Percentiles rank a stretch among this genome's conserved stretches.
Evolutionary conservation across 1,140 invertebrate genomes (phyloP).

Genomic region (Cyphomyrmex costatus): DNA sequence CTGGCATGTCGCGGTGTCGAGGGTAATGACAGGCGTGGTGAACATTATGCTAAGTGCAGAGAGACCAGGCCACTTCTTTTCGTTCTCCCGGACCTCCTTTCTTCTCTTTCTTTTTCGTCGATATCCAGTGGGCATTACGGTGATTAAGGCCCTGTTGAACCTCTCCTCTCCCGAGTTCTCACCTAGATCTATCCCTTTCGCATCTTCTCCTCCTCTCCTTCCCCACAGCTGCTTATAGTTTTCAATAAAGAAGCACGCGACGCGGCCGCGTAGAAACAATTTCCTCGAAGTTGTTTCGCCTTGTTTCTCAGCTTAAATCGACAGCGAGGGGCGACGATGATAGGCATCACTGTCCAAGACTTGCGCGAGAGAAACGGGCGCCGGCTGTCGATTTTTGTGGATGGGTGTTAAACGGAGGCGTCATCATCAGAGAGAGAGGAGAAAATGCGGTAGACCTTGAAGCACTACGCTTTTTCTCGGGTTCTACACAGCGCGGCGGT

Average conservation of each 20-base stretch:
- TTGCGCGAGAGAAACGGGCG: conserved; percentile 19
- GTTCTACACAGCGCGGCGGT: conserved; percentile 28
- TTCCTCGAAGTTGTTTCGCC: conserved; percentile 41
- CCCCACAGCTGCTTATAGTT: conserved; percentile 52
- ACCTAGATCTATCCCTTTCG: not conserved
- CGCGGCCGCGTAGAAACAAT: conserved; percentile 38
- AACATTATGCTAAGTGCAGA: conserved; percentile 81
- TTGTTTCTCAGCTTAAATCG: conserved; percentile 57
- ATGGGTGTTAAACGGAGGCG: conserved; percentile 62
- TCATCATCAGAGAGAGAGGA: conserved; percentile 45
- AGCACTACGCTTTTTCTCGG: conserved; percentile 44
- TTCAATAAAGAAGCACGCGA: conserved; percentile 77
- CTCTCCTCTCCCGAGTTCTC: not conserved
- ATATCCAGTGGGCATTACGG: conserved; percentile 31
- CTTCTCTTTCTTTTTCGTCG: conserved; percentile 22
- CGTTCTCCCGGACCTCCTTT: conserved; percentile 20
- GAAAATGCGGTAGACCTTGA: conserved; percentile 64
- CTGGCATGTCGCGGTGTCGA: conserved; percentile 76
- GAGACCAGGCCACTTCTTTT: conserved; percentile 58
- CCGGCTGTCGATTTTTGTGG: conserved; percentile 59
- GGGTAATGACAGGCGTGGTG: conserved; percentile 78
- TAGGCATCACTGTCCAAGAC: conserved; percentile 2
- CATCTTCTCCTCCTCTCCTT: not conserved
- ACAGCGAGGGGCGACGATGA: conserved; percentile 48
- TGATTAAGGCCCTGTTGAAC: conserved; percentile 63